Evolutionary conservation across 1,140 invertebrate species (phyloP), one percentile per base, ranked within the genome.

Genomic region (Drosophila hydei): DNA sequence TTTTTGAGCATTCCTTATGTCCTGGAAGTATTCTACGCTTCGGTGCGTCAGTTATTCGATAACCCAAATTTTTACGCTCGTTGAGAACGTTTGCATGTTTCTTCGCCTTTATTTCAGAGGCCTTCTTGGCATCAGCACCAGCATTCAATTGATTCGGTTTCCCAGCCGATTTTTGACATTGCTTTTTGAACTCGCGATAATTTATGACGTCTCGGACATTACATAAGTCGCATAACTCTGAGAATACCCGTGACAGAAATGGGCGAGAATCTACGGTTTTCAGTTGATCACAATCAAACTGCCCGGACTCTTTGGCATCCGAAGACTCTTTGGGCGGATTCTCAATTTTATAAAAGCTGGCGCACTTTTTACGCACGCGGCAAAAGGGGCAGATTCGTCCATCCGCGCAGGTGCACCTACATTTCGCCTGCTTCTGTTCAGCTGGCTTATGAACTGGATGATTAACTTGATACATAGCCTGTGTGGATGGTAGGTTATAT

Each of bases 311-410:
- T n/a, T n/a, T n/a, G n/a, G n/a, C n/a, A n/a, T n/a, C n/a, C n/a
- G n/a, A n/a, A n/a, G 6, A 9, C 4, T 38, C 23, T 4, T n/a
- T 33, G 60, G 7, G 59, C 21, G 3, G 16, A 0, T 6, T 43
- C 54, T 19, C 5, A 19, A 12, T 21, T 18, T 7, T 56, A 11
- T 81, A 88, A 7, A 91, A 69, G 12, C 88, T 79, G 0, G 71
- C 64, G 25, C 89, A 91, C 0, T 75, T n/a, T 12, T 81, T 78
- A 0, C 79, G 59, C 5, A 91, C 89, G n/a, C 89, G 81, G 21
- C 89, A 90, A 58, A 89, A 76, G 3, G 85, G 84, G 14, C 89
- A 91, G 3, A 77, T 7, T 51, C 77, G 89, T 6, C 61, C 81
- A 8, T 23, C 36, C 30, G 65, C 54, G 56, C 80, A 89, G 4